These are phyloP conservation scores for Axinella damicornis DNA, from an alignment of 37 sponge, comb jelly and placozoan species.

Conservation along the genomic window DNA sequence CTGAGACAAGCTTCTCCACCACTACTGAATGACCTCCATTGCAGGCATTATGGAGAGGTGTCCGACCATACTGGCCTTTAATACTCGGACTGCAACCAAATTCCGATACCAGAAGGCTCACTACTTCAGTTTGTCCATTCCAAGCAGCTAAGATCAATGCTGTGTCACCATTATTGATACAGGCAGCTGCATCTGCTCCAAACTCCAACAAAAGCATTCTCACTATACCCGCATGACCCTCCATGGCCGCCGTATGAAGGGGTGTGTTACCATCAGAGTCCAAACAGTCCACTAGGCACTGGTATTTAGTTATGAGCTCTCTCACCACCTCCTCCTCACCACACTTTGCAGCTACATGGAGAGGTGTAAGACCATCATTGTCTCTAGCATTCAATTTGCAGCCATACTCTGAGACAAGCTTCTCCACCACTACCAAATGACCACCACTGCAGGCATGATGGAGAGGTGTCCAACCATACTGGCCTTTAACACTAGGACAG, in stretches of 20 bases:
- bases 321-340: background rate
- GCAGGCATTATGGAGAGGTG: background rate
- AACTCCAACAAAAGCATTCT: background rate
- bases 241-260: background rate
- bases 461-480: background rate
- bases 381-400: background rate
- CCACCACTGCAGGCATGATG: background rate
- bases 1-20: background rate
- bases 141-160: background rate
- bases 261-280: constrained; percentile 13
- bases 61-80: background rate
- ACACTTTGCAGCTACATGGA: background rate
- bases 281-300: background rate
- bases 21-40: background rate
- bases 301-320: background rate
- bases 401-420: constrained; percentile 2
- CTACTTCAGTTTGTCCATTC: background rate
- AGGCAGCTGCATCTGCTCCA: background rate
- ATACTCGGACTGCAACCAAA: background rate
- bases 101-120: constrained; percentile 1
- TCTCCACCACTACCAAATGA: background rate
- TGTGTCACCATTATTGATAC: no score
- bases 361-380: background rate
- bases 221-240: background rate
- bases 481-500: background rate